A percentile compares a stretch with the other conserved stretches of the same genome.
Conservation (phyloP, 2,888 invertebrate species). For the Eristalis intricaria region DNA sequence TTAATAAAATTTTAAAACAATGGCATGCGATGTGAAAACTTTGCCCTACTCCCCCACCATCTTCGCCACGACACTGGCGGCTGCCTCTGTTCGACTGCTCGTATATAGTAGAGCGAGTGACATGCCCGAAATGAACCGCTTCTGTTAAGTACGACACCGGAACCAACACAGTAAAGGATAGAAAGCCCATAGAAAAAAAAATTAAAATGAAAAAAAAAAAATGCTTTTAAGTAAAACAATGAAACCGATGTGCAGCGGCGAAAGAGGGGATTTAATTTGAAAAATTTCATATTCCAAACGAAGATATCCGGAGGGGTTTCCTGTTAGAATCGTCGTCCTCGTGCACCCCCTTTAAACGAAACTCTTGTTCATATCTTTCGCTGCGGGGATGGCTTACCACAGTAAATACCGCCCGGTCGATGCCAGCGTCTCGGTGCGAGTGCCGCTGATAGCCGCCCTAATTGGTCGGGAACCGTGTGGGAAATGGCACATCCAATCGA, state of each 20-base stretch:
- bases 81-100: slow-evolving; percentile 15
- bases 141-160: slow-evolving; percentile 65
- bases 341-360: not conserved
- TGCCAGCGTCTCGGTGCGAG: not conserved
- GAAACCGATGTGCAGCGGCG: slow-evolving; percentile 34
- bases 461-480: slow-evolving; percentile 40
- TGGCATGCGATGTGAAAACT: slow-evolving; percentile 71
- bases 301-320: slow-evolving; percentile 44
- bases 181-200: slow-evolving; percentile 39
- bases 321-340: not conserved
- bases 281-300: slow-evolving; percentile 48
- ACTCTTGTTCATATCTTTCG: not conserved
- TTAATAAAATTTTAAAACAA: slow-evolving; percentile 72
- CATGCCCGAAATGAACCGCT: slow-evolving; percentile 64
- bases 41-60: slow-evolving; percentile 49
- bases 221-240: slow-evolving; percentile 52
- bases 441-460: slow-evolving; percentile 10
- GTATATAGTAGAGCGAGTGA: slow-evolving; percentile 46
- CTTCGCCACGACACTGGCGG: slow-evolving; percentile 7
- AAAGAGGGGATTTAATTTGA: slow-evolving; percentile 43
- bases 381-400: not conserved
- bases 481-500: slow-evolving; percentile 38
- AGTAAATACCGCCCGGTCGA: not conserved
- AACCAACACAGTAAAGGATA: slow-evolving; percentile 64
- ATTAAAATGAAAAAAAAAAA: slow-evolving; percentile 12